phyloP scores from a whole-genome alignment of 2,113 vertebrate species.

The western clawed frog (Xenopus tropicalis) region UCB_Xtro_10.0 CM004450.2:131870501-131871000 shows the following conservation, averaged over 20 bases:
- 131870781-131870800: not conserved
- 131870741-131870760: not conserved
- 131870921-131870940: too few species aligned
- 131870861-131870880: slow-evolving; percentile 14
- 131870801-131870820: slow-evolving; percentile 25
- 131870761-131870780: not conserved
- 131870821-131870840: slow-evolving; percentile 21
- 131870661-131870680: slow-evolving; percentile 1
- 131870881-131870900: slow-evolving; percentile 15
- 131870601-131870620: too few species aligned
- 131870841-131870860: slow-evolving; percentile 22
- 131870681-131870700: not conserved
- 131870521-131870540: too few species aligned
- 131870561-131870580: too few species aligned
- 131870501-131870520: too few species aligned
- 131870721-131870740: not conserved
- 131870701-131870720: slow-evolving; percentile 12
- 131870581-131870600: too few species aligned
- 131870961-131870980: too few species aligned
- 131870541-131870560: too few species aligned
- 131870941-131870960: too few species aligned
- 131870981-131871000: too few species aligned
- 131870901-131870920: not conserved
- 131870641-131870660: not conserved
- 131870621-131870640: too few species aligned